Evolutionary conservation across 2,113 vertebrate genomes (phyloP), one percentile per base, ranked within the genome.

Genomic region (Sapajus apella): DNA sequence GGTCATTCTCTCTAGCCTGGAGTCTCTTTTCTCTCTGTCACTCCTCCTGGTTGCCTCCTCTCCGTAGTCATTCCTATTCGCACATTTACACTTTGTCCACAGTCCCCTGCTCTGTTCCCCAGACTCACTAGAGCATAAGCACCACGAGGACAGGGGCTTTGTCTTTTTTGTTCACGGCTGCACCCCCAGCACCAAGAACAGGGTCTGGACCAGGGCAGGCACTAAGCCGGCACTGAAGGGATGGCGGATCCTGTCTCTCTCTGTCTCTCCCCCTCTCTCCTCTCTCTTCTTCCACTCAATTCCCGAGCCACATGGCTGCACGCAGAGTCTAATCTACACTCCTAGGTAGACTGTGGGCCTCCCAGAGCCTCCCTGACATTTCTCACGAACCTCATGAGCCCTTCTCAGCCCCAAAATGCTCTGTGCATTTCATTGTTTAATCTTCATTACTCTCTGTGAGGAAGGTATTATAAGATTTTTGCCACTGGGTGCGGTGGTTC

Each of bases 401-500:
- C 32, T 76, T 81, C 52, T 13, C 8, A 32, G 10, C 47, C 83
- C 61, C 21, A 37, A 83, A 66, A 58, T 35, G 20, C 35, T 82
- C 66, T 35, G 23, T 17, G 20, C 2, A 10, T 30, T 52, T 32
- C 16, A 82, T 72, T 45, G 2, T 52, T 84, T 45, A 21, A 23
- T 27, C 30, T 45, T 52, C 25, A 1, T 68, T 32, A 27, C 45
- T 86, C 18, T 45, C 58, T 6, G 20, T 80, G 81, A 76, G n/a
- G 11, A 91, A 72, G 83, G 55, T 16, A 10, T 52, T 75, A 75
- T 52, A 52, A n/a, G 23, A 12, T n/a, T 20, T 10, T n/a, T 64
- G 61, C 5, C 0, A 27, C 61, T 6, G 0, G 61, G 61, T 25
- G 12, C 0, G 0, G 61, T 64, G 61, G 5, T 2, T 64, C 5